Evolutionary conservation across 2,797 vertebrate genomes (phyloP), one percentile per base, ranked within the genome.

Genomic region (Epinephelus awoara): DNA sequence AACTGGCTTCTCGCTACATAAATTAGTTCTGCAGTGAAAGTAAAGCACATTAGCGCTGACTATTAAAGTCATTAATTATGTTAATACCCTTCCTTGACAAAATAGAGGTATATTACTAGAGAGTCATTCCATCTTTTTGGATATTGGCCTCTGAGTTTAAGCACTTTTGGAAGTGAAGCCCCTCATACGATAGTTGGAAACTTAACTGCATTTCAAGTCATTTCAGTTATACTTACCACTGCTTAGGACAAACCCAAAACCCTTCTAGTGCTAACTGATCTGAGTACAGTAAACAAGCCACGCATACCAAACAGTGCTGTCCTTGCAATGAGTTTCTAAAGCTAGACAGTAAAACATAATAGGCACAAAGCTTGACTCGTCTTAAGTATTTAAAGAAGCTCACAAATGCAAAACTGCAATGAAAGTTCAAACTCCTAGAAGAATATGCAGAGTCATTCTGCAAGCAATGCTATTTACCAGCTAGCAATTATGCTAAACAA

Each of bases 21-120:
- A 50, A 75, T 50, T 63, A 55, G 57, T 0, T 25, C 49, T 9
- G 49, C n/a, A 67, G 54, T 11, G 54, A 47, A 55, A 59, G 46
- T 11, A 55, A 67, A 83, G 46, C 70, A 40, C 25, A 72, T 69
- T 61, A 67, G 10, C 0, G 15, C 46, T 8, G 64, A 55, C 46
- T 69, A 47, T 70, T 75, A n/a, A 62, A 79, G 38, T 38, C 21
- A 56, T 67, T 55, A 67, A 71, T 71, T 46, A 49, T 64, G 38
- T 67, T 38, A 76, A 67, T 51, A 46, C 27, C 46, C n/a, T 52
- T 50, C 34, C 27, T 34, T 64, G 52, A 40, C 50, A 25, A 14
- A 38, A 62, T 0, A 44, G 18, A 19, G 12, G 11, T 51, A 12
- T 27, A 19, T 59, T 49, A 42, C 10, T 8, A 38, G 18, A n/a